phyloP scores from a whole-genome alignment of 2,888 invertebrate genomes.

The Acrobasis repandana region DNA sequence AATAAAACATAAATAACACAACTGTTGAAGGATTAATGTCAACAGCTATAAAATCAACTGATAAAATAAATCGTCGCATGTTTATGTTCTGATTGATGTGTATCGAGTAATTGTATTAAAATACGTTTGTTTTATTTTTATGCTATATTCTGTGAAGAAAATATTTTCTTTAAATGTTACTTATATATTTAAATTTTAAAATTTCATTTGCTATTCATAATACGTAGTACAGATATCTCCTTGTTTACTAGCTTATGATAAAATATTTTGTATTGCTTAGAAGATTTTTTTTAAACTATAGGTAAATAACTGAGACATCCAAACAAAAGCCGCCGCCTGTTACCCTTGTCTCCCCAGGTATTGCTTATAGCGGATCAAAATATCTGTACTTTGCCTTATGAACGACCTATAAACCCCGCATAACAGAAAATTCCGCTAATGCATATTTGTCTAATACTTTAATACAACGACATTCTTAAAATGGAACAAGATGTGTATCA shows the following conservation, averaged over 20 bases:
- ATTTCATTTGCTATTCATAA: not conserved
- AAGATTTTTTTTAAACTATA: no score
- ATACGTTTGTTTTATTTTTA: slow-evolving; percentile 4
- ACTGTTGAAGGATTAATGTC: slow-evolving; percentile 25
- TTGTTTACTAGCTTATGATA: not conserved
- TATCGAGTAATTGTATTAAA: slow-evolving; percentile 10
- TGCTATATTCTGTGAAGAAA: not conserved
- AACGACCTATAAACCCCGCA: not conserved
- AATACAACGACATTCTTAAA: slow-evolving; percentile 2
- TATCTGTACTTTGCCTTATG: slow-evolving; percentile 5
- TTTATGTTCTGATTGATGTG: slow-evolving; percentile 13
- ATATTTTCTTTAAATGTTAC: slow-evolving; percentile 11
- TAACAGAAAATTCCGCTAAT: not conserved
- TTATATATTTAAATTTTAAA: slow-evolving; percentile 5
- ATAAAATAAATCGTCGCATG: slow-evolving; percentile 11
- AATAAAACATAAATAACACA: slow-evolving; percentile 30
- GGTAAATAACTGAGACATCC: no score
- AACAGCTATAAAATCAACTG: slow-evolving; percentile 27
- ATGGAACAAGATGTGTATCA: slow-evolving; percentile 6
- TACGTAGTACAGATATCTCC: slow-evolving; percentile 3
- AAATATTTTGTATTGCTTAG: no score
- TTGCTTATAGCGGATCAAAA: not conserved
- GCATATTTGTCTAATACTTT: slow-evolving; percentile 6
- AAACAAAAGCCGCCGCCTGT: no score
- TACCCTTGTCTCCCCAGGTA: no score